These are phyloP conservation scores for Dolichomitus sp. DNA, from an alignment of 2,888 invertebrate species.

Conservation along the genomic window DNA sequence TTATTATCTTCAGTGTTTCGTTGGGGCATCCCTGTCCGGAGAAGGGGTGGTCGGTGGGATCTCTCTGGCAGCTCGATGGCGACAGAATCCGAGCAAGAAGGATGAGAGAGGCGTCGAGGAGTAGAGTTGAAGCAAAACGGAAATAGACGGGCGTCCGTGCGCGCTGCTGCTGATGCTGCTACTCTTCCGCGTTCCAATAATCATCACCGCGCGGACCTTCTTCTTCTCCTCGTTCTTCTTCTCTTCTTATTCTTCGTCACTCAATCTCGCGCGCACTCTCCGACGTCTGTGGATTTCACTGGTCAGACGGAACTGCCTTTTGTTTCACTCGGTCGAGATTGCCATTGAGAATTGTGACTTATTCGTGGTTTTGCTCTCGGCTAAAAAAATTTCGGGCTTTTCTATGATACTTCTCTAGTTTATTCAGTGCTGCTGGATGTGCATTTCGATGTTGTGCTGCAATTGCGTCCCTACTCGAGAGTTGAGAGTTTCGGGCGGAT, in stretches of 20 bases:
- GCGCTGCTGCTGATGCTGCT: slow-evolving; percentile 15
- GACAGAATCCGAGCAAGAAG: slow-evolving; percentile 49
- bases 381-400: not conserved
- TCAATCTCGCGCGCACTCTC: slow-evolving; percentile 58
- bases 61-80: slow-evolving; percentile 56
- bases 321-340: slow-evolving; percentile 21
- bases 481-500: not conserved
- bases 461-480: not conserved
- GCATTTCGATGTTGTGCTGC: not conserved
- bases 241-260: slow-evolving; percentile 68
- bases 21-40: slow-evolving; percentile 31
- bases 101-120: slow-evolving; percentile 44
- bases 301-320: slow-evolving; percentile 24
- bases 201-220: slow-evolving; percentile 71
- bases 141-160: slow-evolving; percentile 76
- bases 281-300: slow-evolving; percentile 44
- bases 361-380: not conserved
- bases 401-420: not conserved
- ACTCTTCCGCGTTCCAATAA: slow-evolving; percentile 81
- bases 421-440: not conserved
- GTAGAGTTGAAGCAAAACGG: slow-evolving; percentile 76
- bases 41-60: slow-evolving; percentile 46
- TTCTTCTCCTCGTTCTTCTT: slow-evolving; percentile 52
- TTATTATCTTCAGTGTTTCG: slow-evolving; percentile 45
- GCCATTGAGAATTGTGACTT: slow-evolving; percentile 21